Percentiles rank a stretch among this genome's conserved stretches.
Evolutionary conservation across 2,797 vertebrate species (phyloP).

Genomic region (Serranus cabrilla): DNA sequence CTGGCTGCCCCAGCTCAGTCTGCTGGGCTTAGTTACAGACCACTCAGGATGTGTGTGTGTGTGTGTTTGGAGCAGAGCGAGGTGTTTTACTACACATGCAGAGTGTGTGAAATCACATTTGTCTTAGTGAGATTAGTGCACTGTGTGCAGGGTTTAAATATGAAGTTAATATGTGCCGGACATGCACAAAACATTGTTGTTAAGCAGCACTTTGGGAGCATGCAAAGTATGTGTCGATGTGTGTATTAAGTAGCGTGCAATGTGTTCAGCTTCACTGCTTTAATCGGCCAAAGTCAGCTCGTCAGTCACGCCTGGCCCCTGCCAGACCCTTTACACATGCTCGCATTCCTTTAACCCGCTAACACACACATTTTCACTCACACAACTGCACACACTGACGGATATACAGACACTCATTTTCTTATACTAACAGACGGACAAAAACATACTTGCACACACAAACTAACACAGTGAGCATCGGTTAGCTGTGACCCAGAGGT

Average conservation of each 20-base stretch:
- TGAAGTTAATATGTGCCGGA: slow-evolving; percentile 38
- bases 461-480: slow-evolving; percentile 27
- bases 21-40: slow-evolving; percentile 70
- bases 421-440: slow-evolving; percentile 21
- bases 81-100: slow-evolving; percentile 56
- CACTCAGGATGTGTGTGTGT: slow-evolving; percentile 61
- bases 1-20: slow-evolving; percentile 65
- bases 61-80: slow-evolving; percentile 19
- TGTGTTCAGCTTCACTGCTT: slow-evolving; percentile 61
- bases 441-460: background rate
- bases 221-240: slow-evolving; percentile 41
- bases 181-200: slow-evolving; percentile 40
- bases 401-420: slow-evolving; percentile 19
- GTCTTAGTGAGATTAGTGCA: slow-evolving; percentile 52
- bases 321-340: slow-evolving; percentile 67
- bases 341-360: slow-evolving; percentile 58
- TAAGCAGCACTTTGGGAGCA: slow-evolving; percentile 48
- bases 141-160: slow-evolving; percentile 44
- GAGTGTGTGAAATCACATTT: slow-evolving; percentile 64
- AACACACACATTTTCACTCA: slow-evolving; percentile 54
- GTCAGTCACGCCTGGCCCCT: slow-evolving; percentile 69
- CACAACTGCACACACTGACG: slow-evolving; percentile 33
- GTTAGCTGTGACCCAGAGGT: slow-evolving; percentile 50
- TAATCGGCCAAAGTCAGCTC: slow-evolving; percentile 61
- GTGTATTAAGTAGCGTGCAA: slow-evolving; percentile 48